phyloP scores from a whole-genome alignment of 2,888 invertebrate genomes.

The Drosophila flavopinicola region DNA sequence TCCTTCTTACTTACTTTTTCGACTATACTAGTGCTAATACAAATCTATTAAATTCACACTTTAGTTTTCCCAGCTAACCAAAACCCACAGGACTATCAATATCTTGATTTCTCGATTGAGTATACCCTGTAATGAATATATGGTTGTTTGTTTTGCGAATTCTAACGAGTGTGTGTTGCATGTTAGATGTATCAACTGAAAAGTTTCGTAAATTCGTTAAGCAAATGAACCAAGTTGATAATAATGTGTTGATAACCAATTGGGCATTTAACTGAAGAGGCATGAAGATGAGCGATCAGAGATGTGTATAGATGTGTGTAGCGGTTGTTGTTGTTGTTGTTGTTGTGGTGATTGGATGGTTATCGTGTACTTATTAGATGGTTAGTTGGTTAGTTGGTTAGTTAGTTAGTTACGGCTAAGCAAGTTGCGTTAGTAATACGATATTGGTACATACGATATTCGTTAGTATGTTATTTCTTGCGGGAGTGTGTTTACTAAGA shows the following conservation, averaged over 20 bases:
- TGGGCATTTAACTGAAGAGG: conserved; percentile 35
- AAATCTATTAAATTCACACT: too few relatives aligned
- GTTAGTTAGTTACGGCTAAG: conserved; percentile 45
- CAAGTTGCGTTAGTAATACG: conserved; percentile 35
- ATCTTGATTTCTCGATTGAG: too few relatives aligned
- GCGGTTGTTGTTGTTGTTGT: not conserved
- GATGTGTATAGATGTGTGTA: conserved; percentile 29
- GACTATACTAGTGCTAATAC: too few relatives aligned
- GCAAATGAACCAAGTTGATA: conserved; percentile 17
- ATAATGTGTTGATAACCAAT: conserved; percentile 24
- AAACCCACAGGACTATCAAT: too few relatives aligned
- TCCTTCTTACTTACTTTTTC: too few relatives aligned
- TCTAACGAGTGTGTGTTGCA: not conserved
- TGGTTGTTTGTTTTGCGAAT: not conserved
- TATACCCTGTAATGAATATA: too few relatives aligned
- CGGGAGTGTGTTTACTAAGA: not conserved
- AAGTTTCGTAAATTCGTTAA: conserved; percentile 2
- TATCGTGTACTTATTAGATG: conserved; percentile 1
- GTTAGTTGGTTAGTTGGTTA: conserved; percentile 23
- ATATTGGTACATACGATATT: conserved; percentile 45
- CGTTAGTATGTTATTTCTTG: conserved; percentile 9
- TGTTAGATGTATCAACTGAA: conserved; percentile 15
- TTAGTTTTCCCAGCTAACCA: too few relatives aligned
- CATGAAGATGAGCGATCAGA: conserved; percentile 52
- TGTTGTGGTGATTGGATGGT: conserved; percentile 10